Evolutionary conservation across 2,888 invertebrate species (phyloP).

Genomic region (Dorcus hopei): DNA sequence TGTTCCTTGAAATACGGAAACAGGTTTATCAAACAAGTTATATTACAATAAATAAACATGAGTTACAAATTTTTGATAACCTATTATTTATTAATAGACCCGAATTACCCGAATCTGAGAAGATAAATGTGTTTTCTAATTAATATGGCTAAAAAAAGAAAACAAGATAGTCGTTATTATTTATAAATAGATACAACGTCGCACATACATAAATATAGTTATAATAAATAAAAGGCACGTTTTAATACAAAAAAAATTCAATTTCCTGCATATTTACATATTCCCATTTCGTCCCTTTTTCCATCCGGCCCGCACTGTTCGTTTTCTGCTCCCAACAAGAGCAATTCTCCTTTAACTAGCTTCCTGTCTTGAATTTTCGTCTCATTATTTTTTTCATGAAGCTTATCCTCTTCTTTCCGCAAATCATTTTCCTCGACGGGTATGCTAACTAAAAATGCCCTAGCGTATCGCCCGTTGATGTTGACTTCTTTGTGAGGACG

Average conservation of each 20-base stretch:
- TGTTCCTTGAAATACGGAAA: too few species aligned
- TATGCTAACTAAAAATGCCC: slow-evolving; percentile 37
- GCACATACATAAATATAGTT: too few species aligned
- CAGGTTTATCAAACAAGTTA: too few species aligned
- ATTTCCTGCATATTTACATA: slow-evolving; percentile 46
- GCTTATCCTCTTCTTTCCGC: not conserved
- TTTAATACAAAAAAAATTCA: not conserved
- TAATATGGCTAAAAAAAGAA: too few species aligned
- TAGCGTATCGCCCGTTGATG: slow-evolving; percentile 23
- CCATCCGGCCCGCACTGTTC: slow-evolving; percentile 76
- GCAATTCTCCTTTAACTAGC: slow-evolving; percentile 47
- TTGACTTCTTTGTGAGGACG: slow-evolving; percentile 5
- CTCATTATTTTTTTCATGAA: slow-evolving; percentile 2
- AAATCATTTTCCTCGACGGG: slow-evolving; percentile 29
- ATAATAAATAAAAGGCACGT: not conserved
- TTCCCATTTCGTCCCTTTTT: slow-evolving; percentile 64
- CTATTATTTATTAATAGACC: too few species aligned
- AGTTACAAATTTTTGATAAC: too few species aligned
- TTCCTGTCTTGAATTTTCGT: not conserved
- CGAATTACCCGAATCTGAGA: too few species aligned
- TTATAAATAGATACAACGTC: too few species aligned
- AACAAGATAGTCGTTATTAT: too few species aligned
- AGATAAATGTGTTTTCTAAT: too few species aligned
- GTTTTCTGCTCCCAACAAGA: slow-evolving; percentile 60
- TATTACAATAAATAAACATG: too few species aligned